Evolutionary conservation across 2,797 vertebrate genomes (phyloP), one percentile per base, ranked within the genome.

Genomic region (Hipposideros larvatus): DNA sequence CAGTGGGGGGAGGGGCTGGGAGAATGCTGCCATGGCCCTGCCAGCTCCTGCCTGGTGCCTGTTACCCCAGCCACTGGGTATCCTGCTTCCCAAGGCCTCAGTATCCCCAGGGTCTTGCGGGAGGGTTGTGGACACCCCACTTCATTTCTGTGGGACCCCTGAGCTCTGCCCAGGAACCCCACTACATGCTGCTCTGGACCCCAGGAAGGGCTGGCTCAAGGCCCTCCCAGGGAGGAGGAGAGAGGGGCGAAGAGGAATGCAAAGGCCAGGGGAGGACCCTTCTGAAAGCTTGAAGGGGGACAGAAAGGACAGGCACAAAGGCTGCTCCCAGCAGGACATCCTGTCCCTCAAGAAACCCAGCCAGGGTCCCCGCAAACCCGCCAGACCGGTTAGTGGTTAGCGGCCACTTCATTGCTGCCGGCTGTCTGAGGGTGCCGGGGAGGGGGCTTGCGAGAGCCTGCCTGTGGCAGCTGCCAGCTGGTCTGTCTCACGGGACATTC

Each of bases 351-450:
- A 86, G 82, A 73, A 74, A n/a, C 26, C 15, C 16, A 24, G 90
- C 86, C 91, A 84, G 63, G 63, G 63, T 85, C 46, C 83, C 87
- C 68, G 28, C 41, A 93, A 96, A 97, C 97, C 87, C 0, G 83
- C 75, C 74, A 85, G 97, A 97, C 96, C 43, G 24, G 96, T 96
- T 93, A 26, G 74, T 37, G 24, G 96, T 96, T 93, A 26, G 74
- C 4, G 2, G 89, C 65, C 63, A n/a, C 91, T 28, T 70, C 43
- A 3, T 0, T 13, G 31, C 41, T 57, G 71, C 2, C 0, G 7
- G 51, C 66, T 53, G 48, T 57, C 28, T 70, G 37, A 46, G 55
- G 51, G 21, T 21, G 28, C 74, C 14, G 59, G 46, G 80, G 61
- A 43, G 57, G 41, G 53, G 71, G 11, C 31, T 31, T 21, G 22